Evolutionary conservation across 2,113 vertebrate species (phyloP).

Genomic region (Grus americana): DNA sequence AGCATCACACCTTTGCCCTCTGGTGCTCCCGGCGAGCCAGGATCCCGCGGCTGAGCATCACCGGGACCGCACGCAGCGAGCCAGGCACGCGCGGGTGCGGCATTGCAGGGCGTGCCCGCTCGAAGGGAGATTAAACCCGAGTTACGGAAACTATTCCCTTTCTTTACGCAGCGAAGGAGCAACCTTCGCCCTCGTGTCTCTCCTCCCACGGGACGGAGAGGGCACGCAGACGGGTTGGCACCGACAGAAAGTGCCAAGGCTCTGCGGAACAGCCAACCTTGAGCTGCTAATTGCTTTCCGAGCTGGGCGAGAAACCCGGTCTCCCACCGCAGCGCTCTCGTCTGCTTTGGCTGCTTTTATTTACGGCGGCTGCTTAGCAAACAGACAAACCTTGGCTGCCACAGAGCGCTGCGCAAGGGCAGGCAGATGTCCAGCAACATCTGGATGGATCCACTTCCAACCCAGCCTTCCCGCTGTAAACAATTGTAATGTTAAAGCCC

Average conservation of each 20-base stretch:
- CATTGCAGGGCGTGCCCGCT: neutral
- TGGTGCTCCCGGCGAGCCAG: neutral
- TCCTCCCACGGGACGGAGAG: neutral
- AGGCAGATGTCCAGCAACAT: neutral
- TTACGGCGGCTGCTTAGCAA: neutral
- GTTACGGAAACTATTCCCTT: neutral
- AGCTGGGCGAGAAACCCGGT: neutral
- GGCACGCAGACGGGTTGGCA: neutral
- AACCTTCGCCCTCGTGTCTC: rapidly evolving
- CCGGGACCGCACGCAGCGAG: rapidly evolving
- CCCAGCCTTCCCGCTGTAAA: neutral
- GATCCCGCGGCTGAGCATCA: neutral
- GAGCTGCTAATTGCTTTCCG: neutral
- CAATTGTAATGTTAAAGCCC: neutral
- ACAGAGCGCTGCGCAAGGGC: neutral
- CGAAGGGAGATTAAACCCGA: too few species aligned
- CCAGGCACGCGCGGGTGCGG: neutral
- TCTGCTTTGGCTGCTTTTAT: neutral
- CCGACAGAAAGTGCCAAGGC: neutral
- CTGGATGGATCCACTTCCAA: neutral
- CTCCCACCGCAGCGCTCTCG: too few species aligned
- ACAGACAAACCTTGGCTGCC: neutral
- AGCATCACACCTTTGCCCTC: too few species aligned
- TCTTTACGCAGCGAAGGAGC: neutral
- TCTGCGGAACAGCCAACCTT: neutral